These are phyloP conservation scores for Pomacea maculata DNA, from an alignment of 1,140 invertebrate species.

Conservation along the genomic window DNA sequence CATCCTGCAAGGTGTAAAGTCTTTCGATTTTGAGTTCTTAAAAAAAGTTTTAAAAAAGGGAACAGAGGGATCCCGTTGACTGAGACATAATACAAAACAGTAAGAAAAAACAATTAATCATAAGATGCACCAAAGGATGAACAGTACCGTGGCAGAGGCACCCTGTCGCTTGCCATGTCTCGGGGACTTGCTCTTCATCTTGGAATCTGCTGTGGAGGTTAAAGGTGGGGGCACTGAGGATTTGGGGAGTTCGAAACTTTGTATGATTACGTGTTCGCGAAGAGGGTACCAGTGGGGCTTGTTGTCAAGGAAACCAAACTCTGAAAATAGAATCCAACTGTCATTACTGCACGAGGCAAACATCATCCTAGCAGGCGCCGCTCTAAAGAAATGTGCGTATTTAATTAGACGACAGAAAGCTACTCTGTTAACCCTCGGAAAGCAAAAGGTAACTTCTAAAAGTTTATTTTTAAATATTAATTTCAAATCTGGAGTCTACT, in stretches of 20 bases:
- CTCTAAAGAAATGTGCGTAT: too few species aligned
- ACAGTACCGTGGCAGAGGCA: slow-evolving; percentile 21
- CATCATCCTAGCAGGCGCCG: too few species aligned
- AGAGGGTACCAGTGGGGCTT: slow-evolving; percentile 70
- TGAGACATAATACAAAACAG: neutral
- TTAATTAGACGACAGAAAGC: too few species aligned
- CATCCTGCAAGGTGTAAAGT: neutral
- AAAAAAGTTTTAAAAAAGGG: too few species aligned
- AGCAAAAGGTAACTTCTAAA: too few species aligned
- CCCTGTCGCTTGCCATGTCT: slow-evolving; percentile 30
- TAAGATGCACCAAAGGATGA: neutral
- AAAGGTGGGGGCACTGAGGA: slow-evolving; percentile 56
- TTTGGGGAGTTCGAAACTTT: slow-evolving; percentile 56
- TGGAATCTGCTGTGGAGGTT: slow-evolving; percentile 32
- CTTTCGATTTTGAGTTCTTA: too few species aligned
- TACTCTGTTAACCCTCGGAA: too few species aligned
- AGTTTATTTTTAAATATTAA: too few species aligned
- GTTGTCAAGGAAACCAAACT: slow-evolving; percentile 68
- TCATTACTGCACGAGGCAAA: too few species aligned
- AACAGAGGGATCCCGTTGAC: neutral
- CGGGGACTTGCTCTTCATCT: slow-evolving; percentile 24
- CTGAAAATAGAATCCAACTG: slow-evolving; percentile 42
- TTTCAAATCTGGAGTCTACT: too few species aligned
- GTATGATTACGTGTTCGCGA: slow-evolving; percentile 53
- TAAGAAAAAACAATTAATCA: neutral